Conservation (phyloP, 2,888 invertebrate genomes). For the Palloptera scutellata region DNA sequence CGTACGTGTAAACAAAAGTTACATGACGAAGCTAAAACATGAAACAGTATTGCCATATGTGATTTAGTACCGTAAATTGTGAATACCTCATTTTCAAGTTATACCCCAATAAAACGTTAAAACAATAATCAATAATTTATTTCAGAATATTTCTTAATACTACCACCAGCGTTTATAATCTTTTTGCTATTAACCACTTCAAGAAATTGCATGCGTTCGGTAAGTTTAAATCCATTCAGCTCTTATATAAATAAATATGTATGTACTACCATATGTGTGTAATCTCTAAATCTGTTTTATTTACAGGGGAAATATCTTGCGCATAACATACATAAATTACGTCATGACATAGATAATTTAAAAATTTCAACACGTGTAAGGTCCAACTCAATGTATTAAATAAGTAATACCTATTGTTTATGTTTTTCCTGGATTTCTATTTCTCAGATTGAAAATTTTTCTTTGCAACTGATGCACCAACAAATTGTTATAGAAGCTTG, state of each 20-base stretch:
- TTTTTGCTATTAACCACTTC: constrained; percentile 42
- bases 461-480: constrained; percentile 46
- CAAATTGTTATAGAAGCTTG: constrained; percentile 44
- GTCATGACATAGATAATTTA: constrained; percentile 38
- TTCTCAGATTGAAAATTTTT: constrained; percentile 46
- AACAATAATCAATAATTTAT: constrained; percentile 8
- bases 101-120: too few species aligned
- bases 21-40: too few species aligned
- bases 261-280: not conserved
- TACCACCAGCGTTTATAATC: constrained; percentile 42
- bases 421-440: constrained; percentile 1
- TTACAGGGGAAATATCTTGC: constrained; percentile 39
- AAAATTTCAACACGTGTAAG: constrained; percentile 42
- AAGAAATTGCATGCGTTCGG: constrained; percentile 45
- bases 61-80: too few species aligned
- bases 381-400: not conserved
- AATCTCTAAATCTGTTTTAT: not conserved
- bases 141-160: constrained; percentile 41
- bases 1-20: too few species aligned
- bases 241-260: constrained; percentile 8
- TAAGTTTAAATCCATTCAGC: constrained; percentile 22
- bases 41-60: too few species aligned
- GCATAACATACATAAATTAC: constrained; percentile 40
- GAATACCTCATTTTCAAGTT: too few species aligned
- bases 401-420: constrained; percentile 7